These are phyloP conservation scores for Mycalesis mineus DNA, from an alignment of 2,888 invertebrate genomes.

Conservation along the genomic window DNA sequence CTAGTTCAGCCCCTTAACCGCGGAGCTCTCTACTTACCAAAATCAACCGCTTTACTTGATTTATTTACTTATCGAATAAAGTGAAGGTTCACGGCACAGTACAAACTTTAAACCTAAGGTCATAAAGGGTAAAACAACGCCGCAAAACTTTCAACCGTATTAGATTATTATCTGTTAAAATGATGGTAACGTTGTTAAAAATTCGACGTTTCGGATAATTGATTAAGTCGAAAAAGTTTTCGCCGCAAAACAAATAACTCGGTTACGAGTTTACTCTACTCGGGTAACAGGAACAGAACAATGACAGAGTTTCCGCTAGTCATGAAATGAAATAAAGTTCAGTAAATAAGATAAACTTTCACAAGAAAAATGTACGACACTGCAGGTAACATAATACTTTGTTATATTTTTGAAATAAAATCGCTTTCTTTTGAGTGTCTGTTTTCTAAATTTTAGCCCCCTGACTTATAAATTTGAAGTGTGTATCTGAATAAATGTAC, in stretches of 20 bases:
- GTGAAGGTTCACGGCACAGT: no score
- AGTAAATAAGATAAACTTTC: slow-evolving; percentile 4
- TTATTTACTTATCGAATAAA: no score
- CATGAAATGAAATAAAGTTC: slow-evolving; percentile 11
- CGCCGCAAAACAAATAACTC: slow-evolving; percentile 12
- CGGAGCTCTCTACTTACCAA: no score
- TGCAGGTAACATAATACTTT: background rate
- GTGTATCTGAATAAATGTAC: no score
- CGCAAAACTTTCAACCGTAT: background rate
- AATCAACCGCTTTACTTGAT: no score
- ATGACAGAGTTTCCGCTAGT: slow-evolving; percentile 10
- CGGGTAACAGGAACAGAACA: background rate
- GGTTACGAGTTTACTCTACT: slow-evolving; percentile 3
- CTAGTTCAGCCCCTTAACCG: no score
- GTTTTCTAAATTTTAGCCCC: background rate
- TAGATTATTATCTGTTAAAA: background rate
- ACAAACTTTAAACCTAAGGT: background rate
- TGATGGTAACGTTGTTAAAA: slow-evolving; percentile 1
- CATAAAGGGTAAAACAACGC: background rate
- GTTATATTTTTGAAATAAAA: background rate
- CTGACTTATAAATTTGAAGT: no score
- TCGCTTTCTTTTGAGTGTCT: background rate
- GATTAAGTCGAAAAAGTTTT: slow-evolving; percentile 7
- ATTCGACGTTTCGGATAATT: slow-evolving; percentile 4
- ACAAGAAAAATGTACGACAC: background rate